A percentile compares a stretch with the other conserved stretches of the same genome.
phyloP scores from a whole-genome alignment of 2,113 vertebrate species.

The Poeciliopsis occidentalis region DNA sequence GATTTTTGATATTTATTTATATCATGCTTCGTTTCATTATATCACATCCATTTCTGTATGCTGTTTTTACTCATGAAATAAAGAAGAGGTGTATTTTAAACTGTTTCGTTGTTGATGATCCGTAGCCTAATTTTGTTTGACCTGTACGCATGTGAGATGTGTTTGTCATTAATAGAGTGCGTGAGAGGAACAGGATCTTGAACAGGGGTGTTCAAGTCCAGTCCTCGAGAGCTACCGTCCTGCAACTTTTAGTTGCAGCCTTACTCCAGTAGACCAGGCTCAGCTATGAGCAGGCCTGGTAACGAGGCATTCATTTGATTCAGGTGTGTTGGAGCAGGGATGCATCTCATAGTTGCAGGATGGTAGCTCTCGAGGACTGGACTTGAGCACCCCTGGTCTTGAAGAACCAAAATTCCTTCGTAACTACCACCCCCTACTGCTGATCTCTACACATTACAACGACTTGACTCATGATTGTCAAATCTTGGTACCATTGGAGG shows the following conservation, averaged over 20 bases:
- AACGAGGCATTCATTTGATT: too few species aligned
- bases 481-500: neutral
- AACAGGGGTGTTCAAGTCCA: too few species aligned
- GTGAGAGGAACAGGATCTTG: neutral
- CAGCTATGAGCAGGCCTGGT: too few species aligned
- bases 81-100: slow-evolving; percentile 64
- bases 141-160: neutral
- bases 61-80: slow-evolving; percentile 79
- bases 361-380: too few species aligned
- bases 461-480: neutral
- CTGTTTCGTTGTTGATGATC: neutral
- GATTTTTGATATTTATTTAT: slow-evolving; percentile 71
- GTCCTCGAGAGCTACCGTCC: too few species aligned
- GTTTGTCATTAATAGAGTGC: too few species aligned
- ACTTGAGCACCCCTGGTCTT: too few species aligned
- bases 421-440: neutral
- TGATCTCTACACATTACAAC: neutral
- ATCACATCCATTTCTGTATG: slow-evolving; percentile 61
- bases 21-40: slow-evolving; percentile 55
- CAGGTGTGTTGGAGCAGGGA: too few species aligned
- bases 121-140: neutral
- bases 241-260: too few species aligned
- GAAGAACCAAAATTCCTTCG: neutral
- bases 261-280: too few species aligned
- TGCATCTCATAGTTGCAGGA: too few species aligned